phyloP scores from a whole-genome alignment of 2,113 vertebrate species.

The Ctenomys sociabilis region DNA sequence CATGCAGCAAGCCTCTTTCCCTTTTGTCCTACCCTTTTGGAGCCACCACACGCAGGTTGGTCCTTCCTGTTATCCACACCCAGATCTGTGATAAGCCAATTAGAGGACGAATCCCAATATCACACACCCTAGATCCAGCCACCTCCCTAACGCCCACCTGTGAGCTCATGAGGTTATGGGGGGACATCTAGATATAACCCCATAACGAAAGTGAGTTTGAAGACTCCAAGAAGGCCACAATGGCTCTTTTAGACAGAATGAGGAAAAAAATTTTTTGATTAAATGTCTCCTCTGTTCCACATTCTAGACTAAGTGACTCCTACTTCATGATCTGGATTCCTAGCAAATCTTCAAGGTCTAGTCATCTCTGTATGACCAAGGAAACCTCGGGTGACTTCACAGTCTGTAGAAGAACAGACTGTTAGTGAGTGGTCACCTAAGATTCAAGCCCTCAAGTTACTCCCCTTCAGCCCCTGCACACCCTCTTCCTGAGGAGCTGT shows the following conservation, averaged over 20 bases:
- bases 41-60: not conserved
- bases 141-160: not conserved
- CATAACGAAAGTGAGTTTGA: not conserved
- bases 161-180: not conserved
- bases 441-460: not conserved
- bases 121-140: not conserved
- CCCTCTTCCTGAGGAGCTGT: not conserved
- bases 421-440: not conserved
- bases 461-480: too few species aligned
- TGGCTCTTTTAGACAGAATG: not conserved
- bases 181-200: not conserved
- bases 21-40: not conserved
- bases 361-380: not conserved
- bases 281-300: not conserved
- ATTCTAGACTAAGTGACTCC: not conserved
- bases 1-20: too few species aligned
- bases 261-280: not conserved
- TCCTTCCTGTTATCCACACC: not conserved
- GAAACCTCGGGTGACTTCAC: not conserved
- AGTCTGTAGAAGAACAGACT: not conserved
- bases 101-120: not conserved
- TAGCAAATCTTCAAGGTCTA: not conserved
- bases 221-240: not conserved
- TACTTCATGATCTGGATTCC: not conserved
- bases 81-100: not conserved